Percentiles rank a stretch among this genome's conserved stretches.
phyloP scores from a whole-genome alignment of 2,797 vertebrate species.

The Cichlasoma orientale region DNA sequence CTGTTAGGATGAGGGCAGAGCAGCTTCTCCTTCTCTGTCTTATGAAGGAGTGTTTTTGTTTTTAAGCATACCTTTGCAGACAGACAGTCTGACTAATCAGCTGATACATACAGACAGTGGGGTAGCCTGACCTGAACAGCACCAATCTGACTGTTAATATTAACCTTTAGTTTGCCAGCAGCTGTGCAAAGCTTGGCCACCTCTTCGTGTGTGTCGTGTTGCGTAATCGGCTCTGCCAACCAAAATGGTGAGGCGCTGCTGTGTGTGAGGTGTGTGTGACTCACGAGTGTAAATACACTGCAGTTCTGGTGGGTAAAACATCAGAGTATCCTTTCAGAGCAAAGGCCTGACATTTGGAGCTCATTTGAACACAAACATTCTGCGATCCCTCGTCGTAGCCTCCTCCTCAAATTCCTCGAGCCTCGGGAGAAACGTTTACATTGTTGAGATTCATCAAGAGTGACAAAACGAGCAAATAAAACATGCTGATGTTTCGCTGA shows the following conservation, averaged over 20 bases:
- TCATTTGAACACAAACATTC: not conserved
- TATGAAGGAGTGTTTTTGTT: conserved; percentile 23
- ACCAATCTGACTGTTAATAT: conserved; percentile 13
- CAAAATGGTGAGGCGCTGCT: conserved; percentile 34
- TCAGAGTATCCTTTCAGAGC: conserved; percentile 22
- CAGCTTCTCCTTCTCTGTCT: conserved; percentile 35
- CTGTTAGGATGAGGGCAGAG: conserved; percentile 39
- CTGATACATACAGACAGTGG: conserved; percentile 46
- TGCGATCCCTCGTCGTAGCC: not conserved
- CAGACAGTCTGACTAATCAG: not conserved
- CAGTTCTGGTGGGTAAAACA: conserved; percentile 41
- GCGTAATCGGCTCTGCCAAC: conserved; percentile 53
- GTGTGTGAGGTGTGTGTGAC: conserved; percentile 17
- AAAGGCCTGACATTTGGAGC: not conserved
- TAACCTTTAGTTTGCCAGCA: conserved; percentile 46
- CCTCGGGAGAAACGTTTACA: conserved; percentile 6
- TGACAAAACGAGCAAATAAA: conserved; percentile 44
- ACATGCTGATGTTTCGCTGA: conserved; percentile 30
- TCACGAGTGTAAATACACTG: conserved; percentile 47
- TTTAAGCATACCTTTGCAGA: conserved; percentile 40
- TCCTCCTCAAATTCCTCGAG: not conserved
- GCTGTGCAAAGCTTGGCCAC: conserved; percentile 22
- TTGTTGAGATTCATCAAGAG: conserved; percentile 38
- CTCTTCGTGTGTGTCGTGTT: conserved; percentile 56
- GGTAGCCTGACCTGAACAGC: conserved; percentile 41